A percentile compares a stretch with the other conserved stretches of the same genome.
These are phyloP conservation scores for Apodemus sylvaticus DNA, from an alignment of 2,113 vertebrate genomes.

Conservation along the genomic window DNA sequence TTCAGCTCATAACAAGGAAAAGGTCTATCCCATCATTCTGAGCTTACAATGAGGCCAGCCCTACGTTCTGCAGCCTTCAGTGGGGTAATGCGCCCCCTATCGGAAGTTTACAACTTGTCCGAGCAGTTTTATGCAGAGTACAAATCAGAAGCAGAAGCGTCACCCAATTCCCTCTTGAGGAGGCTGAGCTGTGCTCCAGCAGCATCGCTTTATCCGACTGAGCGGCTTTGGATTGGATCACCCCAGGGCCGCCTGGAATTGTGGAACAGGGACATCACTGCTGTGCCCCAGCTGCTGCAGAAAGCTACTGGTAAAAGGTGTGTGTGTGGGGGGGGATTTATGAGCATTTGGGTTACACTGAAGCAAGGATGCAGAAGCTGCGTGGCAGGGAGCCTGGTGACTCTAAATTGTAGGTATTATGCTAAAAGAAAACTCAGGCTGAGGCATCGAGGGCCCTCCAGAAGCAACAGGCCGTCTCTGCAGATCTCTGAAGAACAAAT, in stretches of 20 bases:
- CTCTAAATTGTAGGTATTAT: constrained; percentile 87
- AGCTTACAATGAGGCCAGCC: constrained; percentile 80
- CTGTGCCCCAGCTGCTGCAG: constrained; percentile 90
- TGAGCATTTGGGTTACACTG: constrained; percentile 89
- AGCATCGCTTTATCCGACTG: constrained; percentile 78
- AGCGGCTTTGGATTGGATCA: constrained; percentile 82
- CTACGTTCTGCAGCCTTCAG: constrained; percentile 82
- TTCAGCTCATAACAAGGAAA: constrained; percentile 70
- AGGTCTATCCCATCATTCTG: constrained; percentile 75
- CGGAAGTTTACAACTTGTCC: constrained; percentile 83
- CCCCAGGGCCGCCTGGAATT: constrained; percentile 86
- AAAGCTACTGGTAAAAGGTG: constrained; percentile 89
- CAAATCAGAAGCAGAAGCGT: too few relatives aligned
- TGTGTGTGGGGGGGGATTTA: constrained; percentile 95
- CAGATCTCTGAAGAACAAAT: constrained; percentile 91
- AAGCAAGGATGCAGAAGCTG: constrained; percentile 88
- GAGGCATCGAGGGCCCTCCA: constrained; percentile 83
- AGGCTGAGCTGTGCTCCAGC: constrained; percentile 76
- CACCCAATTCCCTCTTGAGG: constrained; percentile 81
- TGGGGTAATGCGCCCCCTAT: constrained; percentile 80
- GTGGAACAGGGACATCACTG: constrained; percentile 91
- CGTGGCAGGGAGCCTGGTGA: constrained; percentile 87
- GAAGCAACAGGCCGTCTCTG: constrained; percentile 86
- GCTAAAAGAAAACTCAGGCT: constrained; percentile 88
- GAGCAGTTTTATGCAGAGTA: constrained; percentile 85